Evolutionary conservation across 2,888 invertebrate genomes (phyloP).

Genomic region (Heliconius sara): DNA sequence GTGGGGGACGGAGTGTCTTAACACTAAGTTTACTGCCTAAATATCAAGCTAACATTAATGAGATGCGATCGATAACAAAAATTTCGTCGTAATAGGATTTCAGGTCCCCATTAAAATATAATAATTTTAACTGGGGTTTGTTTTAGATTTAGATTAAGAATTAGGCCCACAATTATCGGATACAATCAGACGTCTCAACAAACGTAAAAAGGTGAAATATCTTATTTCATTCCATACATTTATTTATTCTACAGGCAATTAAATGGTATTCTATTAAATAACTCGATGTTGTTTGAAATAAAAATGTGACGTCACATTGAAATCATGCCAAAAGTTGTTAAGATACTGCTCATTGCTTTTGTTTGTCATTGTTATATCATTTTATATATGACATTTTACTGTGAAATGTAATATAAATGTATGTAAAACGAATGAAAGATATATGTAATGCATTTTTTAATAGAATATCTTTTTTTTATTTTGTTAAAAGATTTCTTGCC

Average conservation of each 20-base stretch:
- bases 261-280: conserved; percentile 2
- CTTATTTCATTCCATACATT: neutral
- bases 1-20: too few relatives aligned
- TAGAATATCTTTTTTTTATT: neutral
- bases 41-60: too few relatives aligned
- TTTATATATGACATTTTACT: conserved; percentile 1
- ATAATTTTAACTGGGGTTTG: too few relatives aligned
- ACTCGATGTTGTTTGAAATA: neutral
- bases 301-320: conserved; percentile 25
- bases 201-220: neutral
- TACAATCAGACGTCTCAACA: too few relatives aligned
- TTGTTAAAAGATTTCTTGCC: neutral
- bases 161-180: too few relatives aligned
- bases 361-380: neutral
- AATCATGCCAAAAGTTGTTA: conserved; percentile 31
- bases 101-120: too few relatives aligned
- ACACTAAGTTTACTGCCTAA: too few relatives aligned
- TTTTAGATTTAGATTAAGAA: too few relatives aligned
- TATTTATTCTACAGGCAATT: conserved; percentile 3
- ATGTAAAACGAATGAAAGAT: neutral
- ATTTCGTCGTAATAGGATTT: too few relatives aligned
- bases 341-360: conserved; percentile 20
- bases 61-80: too few relatives aligned
- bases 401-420: neutral
- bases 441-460: neutral